These are phyloP conservation scores for Crambe crambe DNA, from an alignment of 37 sponge, comb jelly and placozoan species.

Conservation along the genomic window DNA sequence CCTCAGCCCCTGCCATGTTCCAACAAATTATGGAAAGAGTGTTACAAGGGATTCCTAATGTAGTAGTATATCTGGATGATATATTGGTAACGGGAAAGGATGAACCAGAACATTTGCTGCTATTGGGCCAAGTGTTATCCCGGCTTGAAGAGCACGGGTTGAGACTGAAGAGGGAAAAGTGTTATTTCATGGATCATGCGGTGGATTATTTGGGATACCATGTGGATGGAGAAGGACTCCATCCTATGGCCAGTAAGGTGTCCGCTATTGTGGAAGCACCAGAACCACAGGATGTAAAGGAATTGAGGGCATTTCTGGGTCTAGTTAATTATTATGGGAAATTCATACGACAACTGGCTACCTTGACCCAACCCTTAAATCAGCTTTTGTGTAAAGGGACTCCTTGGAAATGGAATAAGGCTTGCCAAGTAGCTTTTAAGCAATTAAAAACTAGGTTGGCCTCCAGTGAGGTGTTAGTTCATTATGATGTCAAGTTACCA, in stretches of 20 bases:
- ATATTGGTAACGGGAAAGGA: slow-evolving; percentile 28
- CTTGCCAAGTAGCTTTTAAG: slow-evolving; percentile 15
- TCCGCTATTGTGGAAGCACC: slow-evolving; percentile 28
- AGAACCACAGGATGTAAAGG: neutral
- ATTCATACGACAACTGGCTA: slow-evolving; percentile 17
- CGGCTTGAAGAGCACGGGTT: slow-evolving; percentile 1
- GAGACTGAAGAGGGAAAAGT: slow-evolving; percentile 40
- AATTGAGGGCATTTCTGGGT: slow-evolving; percentile 15
- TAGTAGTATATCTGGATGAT: too few species aligned
- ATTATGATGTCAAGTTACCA: slow-evolving; percentile 9
- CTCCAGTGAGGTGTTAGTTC: slow-evolving; percentile 21
- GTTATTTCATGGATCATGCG: slow-evolving; percentile 15
- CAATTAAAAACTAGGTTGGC: slow-evolving; percentile 2
- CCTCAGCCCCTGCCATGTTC: slow-evolving; percentile 39
- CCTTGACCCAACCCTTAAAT: slow-evolving; percentile 5
- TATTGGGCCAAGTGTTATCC: slow-evolving; percentile 6
- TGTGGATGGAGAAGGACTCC: slow-evolving; percentile 11
- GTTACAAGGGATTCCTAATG: slow-evolving; percentile 22
- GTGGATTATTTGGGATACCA: slow-evolving; percentile 40
- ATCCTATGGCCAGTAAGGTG: neutral
- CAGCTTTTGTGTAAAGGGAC: slow-evolving; percentile 17
- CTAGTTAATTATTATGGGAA: slow-evolving; percentile 38
- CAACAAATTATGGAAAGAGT: slow-evolving; percentile 14
- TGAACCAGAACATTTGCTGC: slow-evolving; percentile 32
- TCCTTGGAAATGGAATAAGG: slow-evolving; percentile 4